Conservation (phyloP, 2,113 vertebrate species). For the Odocoileus virginianus region DNA sequence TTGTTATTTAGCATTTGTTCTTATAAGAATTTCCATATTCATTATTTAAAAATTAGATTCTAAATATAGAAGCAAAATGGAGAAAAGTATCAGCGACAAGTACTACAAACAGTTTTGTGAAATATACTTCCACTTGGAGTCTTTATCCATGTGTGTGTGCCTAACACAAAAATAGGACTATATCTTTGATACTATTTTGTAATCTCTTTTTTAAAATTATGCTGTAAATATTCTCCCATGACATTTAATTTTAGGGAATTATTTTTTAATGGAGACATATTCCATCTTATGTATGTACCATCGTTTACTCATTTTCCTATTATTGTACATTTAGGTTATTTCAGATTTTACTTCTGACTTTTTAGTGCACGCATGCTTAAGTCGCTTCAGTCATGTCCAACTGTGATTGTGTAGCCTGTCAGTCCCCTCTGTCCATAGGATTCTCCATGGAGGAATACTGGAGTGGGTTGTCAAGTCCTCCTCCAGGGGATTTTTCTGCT, state of each 20-base stretch:
- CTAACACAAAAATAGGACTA: not conserved
- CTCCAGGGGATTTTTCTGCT: not conserved
- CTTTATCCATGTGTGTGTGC: not conserved
- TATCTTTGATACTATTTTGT: not conserved
- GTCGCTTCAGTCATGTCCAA: not conserved
- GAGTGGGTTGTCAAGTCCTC: not conserved
- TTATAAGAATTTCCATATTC: not conserved
- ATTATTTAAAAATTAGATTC: not conserved
- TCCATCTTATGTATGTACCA: not conserved
- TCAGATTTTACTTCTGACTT: not conserved
- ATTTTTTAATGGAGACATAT: not conserved
- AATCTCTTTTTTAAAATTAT: not conserved
- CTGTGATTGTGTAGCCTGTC: not conserved
- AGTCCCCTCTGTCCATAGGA: not conserved
- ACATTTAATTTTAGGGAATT: not conserved
- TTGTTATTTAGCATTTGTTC: not conserved
- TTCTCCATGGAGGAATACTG: not conserved
- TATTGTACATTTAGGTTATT: not conserved
- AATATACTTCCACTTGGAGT: not conserved
- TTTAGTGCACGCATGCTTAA: not conserved
- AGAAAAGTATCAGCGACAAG: not conserved
- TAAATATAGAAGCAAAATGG: not conserved
- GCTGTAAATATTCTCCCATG: not conserved
- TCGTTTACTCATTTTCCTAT: not conserved
- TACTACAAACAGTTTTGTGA: not conserved